phyloP scores from a whole-genome alignment of 2,797 vertebrate genomes.

The Acipenser oxyrinchus region DNA sequence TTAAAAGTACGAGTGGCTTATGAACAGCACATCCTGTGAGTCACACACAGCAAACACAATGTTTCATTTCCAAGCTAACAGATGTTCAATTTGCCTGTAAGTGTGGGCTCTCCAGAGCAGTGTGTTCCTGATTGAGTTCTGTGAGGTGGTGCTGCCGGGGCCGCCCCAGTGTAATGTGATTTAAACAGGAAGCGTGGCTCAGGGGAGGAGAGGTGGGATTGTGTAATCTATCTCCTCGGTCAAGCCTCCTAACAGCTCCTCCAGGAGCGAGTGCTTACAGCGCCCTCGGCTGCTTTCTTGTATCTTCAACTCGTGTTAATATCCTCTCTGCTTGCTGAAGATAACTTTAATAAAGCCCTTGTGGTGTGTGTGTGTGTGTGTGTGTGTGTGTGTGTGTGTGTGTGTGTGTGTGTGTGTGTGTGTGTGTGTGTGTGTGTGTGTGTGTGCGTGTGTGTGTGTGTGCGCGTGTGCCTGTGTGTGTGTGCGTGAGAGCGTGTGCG shows the following conservation, averaged over 20 bases:
- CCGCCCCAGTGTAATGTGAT: constrained; percentile 2
- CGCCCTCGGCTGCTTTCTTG: neutral
- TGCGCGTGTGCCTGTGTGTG: too few species aligned
- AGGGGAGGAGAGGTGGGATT: neutral
- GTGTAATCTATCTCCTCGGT: neutral
- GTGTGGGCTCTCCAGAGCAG: neutral
- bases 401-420: too few species aligned
- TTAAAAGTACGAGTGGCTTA: too few species aligned
- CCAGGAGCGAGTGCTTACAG: neutral
- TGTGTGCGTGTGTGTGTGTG: too few species aligned
- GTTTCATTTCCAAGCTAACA: neutral
- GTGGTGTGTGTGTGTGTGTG: too few species aligned
- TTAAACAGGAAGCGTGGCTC: constrained; percentile 4
- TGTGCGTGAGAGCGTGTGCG: too few species aligned
- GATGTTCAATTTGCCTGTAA: constrained; percentile 5
- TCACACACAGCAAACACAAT: neutral
- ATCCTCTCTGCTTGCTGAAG: too few species aligned
- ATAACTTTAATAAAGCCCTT: too few species aligned
- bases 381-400: too few species aligned
- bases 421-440: too few species aligned
- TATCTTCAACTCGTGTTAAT: too few species aligned
- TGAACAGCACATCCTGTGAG: neutral
- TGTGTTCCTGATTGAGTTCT: neutral
- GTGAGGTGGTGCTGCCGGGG: neutral
- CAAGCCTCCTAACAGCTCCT: neutral